Conservation (phyloP, 2,797 vertebrate genomes). For the Lagocephalus sceleratus region DNA sequence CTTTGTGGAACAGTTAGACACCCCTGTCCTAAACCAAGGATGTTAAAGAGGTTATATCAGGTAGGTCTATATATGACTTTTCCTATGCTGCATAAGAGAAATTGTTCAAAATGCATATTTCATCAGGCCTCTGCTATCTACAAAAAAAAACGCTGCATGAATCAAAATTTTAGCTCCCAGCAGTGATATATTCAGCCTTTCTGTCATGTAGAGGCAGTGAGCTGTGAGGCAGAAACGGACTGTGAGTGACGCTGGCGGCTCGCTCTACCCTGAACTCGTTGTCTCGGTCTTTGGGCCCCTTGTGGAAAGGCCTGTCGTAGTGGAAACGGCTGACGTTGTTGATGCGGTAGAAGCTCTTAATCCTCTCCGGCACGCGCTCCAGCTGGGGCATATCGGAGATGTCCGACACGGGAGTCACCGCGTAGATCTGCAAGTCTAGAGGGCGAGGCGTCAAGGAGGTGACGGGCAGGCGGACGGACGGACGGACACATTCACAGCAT, state of each 20-base stretch:
- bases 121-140: background rate
- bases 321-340: conserved; percentile 97
- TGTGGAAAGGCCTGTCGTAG: conserved; percentile 97
- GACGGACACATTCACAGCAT: conserved; percentile 27
- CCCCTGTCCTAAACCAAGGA: too few relatives aligned
- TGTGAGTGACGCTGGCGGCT: conserved; percentile 19
- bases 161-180: conserved; percentile 9
- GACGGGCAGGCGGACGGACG: conserved; percentile 26
- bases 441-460: conserved; percentile 78
- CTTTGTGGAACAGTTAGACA: too few relatives aligned
- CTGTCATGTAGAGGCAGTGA: background rate
- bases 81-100: too few relatives aligned
- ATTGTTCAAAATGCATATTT: too few relatives aligned
- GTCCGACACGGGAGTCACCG: conserved; percentile 94
- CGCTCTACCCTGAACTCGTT: conserved; percentile 94
- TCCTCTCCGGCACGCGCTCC: conserved; percentile 95
- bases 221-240: conserved; percentile 20
- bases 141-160: conserved; percentile 8
- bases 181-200: background rate
- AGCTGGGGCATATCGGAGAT: conserved; percentile 91
- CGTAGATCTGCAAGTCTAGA: conserved; percentile 97
- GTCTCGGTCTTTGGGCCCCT: conserved; percentile 95
- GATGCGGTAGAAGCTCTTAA: conserved; percentile 98
- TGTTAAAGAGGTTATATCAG: too few relatives aligned
- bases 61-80: too few relatives aligned